A percentile compares a stretch with the other conserved stretches of the same genome.
Evolutionary conservation across 1,140 invertebrate genomes (phyloP).

Genomic region (Magallana ariakensis): DNA sequence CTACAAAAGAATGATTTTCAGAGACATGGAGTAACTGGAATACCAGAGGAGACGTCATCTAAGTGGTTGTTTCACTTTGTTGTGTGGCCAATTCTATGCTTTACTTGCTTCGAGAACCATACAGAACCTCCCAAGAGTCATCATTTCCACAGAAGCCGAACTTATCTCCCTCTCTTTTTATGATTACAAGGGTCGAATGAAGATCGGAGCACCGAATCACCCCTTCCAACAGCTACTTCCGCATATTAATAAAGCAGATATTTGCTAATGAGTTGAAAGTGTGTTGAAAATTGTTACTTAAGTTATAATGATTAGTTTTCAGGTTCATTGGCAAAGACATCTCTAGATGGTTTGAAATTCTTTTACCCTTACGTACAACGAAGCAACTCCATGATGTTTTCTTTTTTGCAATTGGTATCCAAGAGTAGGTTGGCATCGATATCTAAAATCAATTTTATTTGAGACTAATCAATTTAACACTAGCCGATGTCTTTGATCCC

Average conservation of each 20-base stretch:
- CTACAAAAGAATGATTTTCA: background rate
- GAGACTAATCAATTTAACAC: constrained; percentile 17
- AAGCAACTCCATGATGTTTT: background rate
- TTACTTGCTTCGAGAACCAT: background rate
- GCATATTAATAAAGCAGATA: constrained; percentile 25
- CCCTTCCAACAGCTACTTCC: constrained; percentile 9
- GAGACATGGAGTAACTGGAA: background rate
- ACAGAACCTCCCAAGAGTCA: constrained; percentile 2
- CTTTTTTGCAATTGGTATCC: background rate
- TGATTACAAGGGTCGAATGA: constrained; percentile 7
- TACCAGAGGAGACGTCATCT: background rate
- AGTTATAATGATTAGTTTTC: constrained; percentile 37
- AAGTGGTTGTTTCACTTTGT: background rate
- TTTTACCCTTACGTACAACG: background rate
- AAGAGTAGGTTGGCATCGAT: background rate
- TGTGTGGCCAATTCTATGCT: constrained; percentile 9
- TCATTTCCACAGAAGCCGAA: constrained; percentile 19
- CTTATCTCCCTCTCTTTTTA: background rate
- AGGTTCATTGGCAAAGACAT: constrained; percentile 21
- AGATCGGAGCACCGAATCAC: constrained; percentile 2
- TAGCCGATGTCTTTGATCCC: constrained; percentile 1
- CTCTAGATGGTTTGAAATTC: background rate
- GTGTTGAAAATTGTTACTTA: constrained; percentile 37
- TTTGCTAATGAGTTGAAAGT: constrained; percentile 37
- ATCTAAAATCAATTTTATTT: constrained; percentile 20